A percentile compares a stretch with the other conserved stretches of the same genome.
Evolutionary conservation across 2,797 vertebrate genomes (phyloP).

Genomic region (Masticophis lateralis): DNA sequence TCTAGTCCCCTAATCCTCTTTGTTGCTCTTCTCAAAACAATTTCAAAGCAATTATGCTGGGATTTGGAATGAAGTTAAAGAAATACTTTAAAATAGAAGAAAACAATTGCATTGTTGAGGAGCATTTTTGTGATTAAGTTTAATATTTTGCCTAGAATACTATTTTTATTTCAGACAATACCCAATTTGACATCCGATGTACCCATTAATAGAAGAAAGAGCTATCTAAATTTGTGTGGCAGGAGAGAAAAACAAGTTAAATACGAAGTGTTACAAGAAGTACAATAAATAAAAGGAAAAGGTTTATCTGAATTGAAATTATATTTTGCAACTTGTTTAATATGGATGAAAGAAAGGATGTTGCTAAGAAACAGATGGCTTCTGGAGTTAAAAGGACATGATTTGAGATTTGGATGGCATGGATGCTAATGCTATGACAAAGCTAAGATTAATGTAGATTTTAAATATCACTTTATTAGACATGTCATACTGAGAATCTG

Average conservation of each 20-base stretch:
- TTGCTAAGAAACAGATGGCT: background rate
- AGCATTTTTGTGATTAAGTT: background rate
- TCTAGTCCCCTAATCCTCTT: too few relatives aligned
- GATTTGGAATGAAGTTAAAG: background rate
- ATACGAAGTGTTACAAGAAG: background rate
- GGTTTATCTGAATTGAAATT: background rate
- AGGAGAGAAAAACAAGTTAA: background rate
- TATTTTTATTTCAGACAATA: background rate
- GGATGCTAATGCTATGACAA: background rate
- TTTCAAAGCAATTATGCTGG: background rate
- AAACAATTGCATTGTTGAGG: background rate
- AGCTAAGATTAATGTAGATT: background rate
- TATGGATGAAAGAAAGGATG: background rate
- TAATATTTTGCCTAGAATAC: background rate
- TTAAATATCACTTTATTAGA: background rate
- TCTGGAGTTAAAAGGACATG: background rate
- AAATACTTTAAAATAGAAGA: background rate
- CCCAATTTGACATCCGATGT: background rate
- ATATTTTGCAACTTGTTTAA: background rate
- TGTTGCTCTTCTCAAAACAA: too few relatives aligned
- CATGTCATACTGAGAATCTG: background rate
- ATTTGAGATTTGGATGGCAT: background rate
- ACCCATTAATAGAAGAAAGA: background rate
- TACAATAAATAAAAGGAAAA: background rate
- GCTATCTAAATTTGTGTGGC: background rate